Conservation (phyloP, 2,888 invertebrate genomes). For the Carterocephalus palaemon region DNA sequence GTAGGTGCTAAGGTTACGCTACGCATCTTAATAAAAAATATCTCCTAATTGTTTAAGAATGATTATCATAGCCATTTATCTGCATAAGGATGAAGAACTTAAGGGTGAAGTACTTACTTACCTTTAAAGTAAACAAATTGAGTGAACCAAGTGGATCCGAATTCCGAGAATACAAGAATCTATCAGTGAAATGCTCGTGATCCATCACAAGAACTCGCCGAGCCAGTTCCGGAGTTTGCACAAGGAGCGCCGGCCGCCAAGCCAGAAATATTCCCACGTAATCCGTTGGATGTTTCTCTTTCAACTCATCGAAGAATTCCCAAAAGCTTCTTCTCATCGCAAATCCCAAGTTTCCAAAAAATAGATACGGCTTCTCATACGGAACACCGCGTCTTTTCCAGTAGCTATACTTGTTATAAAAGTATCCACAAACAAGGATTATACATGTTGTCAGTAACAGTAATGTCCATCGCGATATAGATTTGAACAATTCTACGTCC, state of each 20-base stretch:
- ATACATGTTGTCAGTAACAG: conserved; percentile 35
- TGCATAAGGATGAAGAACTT: neutral
- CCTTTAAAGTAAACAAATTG: conserved; percentile 58
- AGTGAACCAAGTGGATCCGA: conserved; percentile 56
- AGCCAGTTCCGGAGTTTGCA: conserved; percentile 55
- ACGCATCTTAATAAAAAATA: too few species aligned
- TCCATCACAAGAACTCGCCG: conserved; percentile 50
- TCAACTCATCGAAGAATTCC: conserved; percentile 46
- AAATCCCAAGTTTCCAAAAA: conserved; percentile 53
- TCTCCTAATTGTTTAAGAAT: too few species aligned
- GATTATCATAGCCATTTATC: neutral
- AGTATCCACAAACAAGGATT: conserved; percentile 40
- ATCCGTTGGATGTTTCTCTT: conserved; percentile 42
- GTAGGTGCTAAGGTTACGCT: too few species aligned
- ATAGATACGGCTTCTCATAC: conserved; percentile 47
- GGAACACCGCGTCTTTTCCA: conserved; percentile 56
- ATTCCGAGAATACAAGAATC: conserved; percentile 44
- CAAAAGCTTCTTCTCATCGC: conserved; percentile 52
- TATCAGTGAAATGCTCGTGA: conserved; percentile 50
- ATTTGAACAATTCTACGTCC: neutral
- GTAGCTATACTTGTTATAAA: conserved; percentile 48
- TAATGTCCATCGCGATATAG: conserved; percentile 7
- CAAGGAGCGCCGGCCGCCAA: conserved; percentile 49
- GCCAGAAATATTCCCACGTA: conserved; percentile 56
- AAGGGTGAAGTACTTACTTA: conserved; percentile 29